A percentile compares a stretch with the other conserved stretches of the same genome.
Conservation (phyloP, 37 sponge, comb jelly and placozoan species). For the Geodia barretti region DNA sequence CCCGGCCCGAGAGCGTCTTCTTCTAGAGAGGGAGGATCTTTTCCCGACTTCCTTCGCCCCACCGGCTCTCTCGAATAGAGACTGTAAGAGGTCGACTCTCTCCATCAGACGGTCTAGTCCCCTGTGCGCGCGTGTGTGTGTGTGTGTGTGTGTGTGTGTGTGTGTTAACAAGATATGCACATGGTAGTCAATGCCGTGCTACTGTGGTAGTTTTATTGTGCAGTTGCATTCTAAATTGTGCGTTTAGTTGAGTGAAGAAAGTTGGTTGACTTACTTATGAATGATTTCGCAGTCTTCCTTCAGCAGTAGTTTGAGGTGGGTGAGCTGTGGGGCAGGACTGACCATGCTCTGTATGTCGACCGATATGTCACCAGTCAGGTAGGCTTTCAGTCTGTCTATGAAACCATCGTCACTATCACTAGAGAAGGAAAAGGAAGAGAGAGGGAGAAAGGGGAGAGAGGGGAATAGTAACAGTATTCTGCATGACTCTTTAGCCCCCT, state of each 20-base stretch:
- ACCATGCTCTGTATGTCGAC: conserved; percentile 61
- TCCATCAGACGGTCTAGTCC: conserved; percentile 51
- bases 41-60: conserved; percentile 55
- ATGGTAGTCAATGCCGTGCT: too few relatives aligned
- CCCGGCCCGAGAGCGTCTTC: background rate
- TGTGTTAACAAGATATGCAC: too few relatives aligned
- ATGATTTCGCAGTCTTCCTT: conserved; percentile 22
- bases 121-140: too few relatives aligned
- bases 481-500: background rate
- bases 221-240: too few relatives aligned
- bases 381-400: conserved; percentile 38
- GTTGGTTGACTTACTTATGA: conserved; percentile 42
- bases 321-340: conserved; percentile 20
- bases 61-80: conserved; percentile 69
- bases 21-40: background rate
- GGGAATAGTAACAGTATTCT: background rate
- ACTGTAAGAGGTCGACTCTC: conserved; percentile 55
- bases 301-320: conserved; percentile 53
- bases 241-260: too few relatives aligned
- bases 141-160: too few relatives aligned
- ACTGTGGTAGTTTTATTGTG: too few relatives aligned
- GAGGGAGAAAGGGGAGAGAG: conserved; percentile 26
- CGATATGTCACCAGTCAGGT: conserved; percentile 49
- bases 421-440: background rate
- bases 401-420: conserved; percentile 45